Conservation (phyloP, 2,113 vertebrate genomes). For the Urocolius indicus region DNA sequence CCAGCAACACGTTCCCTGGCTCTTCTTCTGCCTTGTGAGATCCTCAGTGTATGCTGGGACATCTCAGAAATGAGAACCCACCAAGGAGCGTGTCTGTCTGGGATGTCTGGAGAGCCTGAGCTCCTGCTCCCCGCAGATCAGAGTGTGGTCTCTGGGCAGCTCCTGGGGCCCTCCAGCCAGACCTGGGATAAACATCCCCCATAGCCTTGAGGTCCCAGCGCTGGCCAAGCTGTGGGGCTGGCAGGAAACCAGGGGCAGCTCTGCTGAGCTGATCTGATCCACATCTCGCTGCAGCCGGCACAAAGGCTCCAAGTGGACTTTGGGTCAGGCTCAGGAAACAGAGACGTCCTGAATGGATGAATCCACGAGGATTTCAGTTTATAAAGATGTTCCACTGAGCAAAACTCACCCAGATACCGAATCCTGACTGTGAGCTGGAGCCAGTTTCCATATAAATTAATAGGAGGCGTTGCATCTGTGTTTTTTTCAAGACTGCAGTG, state of each 20-base stretch:
- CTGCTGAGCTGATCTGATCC: not conserved
- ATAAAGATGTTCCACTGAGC: not conserved
- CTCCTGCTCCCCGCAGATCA: not conserved
- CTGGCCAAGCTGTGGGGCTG: not conserved
- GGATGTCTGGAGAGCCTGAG: not conserved
- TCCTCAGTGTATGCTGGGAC: not conserved
- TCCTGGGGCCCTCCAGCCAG: no score
- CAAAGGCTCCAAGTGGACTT: not conserved
- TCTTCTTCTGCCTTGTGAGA: not conserved
- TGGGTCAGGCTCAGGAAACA: not conserved
- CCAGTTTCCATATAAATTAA: not conserved
- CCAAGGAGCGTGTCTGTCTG: not conserved
- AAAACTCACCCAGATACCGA: not conserved
- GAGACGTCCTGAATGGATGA: not conserved
- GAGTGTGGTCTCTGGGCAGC: rapidly evolving
- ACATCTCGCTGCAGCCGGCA: not conserved
- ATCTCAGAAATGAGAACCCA: not conserved
- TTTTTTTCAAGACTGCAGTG: not conserved
- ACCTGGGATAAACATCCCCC: no score
- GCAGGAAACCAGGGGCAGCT: not conserved
- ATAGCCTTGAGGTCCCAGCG: not conserved
- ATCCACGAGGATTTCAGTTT: not conserved
- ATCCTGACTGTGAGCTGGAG: not conserved
- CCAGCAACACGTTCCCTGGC: not conserved
- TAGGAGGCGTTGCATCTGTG: not conserved